Evolutionary conservation across 2,113 vertebrate species (phyloP), one percentile per base, ranked within the genome.

Genomic region (Rafetus swinhoei): DNA sequence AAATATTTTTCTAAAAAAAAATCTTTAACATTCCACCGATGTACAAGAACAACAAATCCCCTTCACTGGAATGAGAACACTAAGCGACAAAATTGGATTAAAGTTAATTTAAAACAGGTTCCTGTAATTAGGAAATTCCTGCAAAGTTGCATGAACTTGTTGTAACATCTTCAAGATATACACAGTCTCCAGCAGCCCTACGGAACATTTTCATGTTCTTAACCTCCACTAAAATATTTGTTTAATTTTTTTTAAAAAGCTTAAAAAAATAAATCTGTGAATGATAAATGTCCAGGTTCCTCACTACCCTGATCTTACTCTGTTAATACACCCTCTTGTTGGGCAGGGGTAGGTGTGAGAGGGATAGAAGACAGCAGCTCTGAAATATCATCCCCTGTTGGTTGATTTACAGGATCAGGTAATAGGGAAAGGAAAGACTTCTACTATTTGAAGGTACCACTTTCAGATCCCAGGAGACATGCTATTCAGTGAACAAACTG

Each of bases 61-160:
- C 89, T 53, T 95, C 92, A 90, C 60, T 90, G 1, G 5, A 96
- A 96, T 96, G 86, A 94, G 97, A 96, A 91, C 83, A 79, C 87
- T 87, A 77, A 57, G 90, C 86, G 84, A 80, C 87, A 96, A 94
- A 97, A 96, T 93, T 0, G 11, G 95, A 95, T 97, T 97, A 96
- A 91, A 93, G 85, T 95, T 94, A 90, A 92, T 97, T 95, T 95
- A 93, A 96, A 97, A 82, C 92, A 96, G 90, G 69, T 92, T 94
- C 72, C 72, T 93, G 81, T 94, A 97, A 96, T 97, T 96, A 95
- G 62, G 89, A 97, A 96, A 95, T 97, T 97, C 93, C 91, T 95
- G 81, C 65, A 76, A 92, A 95, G 88, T 96, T 97, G 81, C 84
- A 72, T 93, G 91, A 96, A 94, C 95, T 96, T 95, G 93, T 95